Conservation (phyloP, 2,888 invertebrate genomes). For the Panopea generosa region DNA sequence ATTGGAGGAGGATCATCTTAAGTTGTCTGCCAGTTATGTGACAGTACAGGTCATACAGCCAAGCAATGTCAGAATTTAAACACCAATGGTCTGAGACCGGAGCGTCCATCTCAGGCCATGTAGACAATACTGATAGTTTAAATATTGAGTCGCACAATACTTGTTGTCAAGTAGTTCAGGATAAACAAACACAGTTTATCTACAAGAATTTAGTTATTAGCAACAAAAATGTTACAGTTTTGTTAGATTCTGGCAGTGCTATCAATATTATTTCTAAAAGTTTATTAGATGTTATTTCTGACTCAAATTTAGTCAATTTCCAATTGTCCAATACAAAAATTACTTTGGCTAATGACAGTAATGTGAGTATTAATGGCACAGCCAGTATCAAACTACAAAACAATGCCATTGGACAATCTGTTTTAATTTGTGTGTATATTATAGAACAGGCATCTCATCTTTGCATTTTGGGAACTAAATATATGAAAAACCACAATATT, state of each 20-base stretch:
- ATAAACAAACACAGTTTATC: slow-evolving; percentile 15
- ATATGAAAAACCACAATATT: slow-evolving; percentile 15
- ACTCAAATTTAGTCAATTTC: background rate
- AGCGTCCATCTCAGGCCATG: slow-evolving; percentile 32
- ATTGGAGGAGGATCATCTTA: background rate
- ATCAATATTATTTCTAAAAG: slow-evolving; percentile 21
- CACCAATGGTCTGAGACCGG: slow-evolving; percentile 28
- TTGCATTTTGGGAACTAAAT: slow-evolving; percentile 27
- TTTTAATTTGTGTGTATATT: slow-evolving; percentile 27
- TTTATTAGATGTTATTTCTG: slow-evolving; percentile 11
- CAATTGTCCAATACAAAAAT: background rate
- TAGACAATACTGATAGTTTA: slow-evolving; percentile 5
- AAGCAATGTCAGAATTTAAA: slow-evolving; percentile 21
- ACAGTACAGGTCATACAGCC: slow-evolving; percentile 10
- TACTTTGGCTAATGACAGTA: slow-evolving; percentile 13
- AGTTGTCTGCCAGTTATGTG: background rate
- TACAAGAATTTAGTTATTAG: slow-evolving; percentile 14
- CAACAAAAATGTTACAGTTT: slow-evolving; percentile 1
- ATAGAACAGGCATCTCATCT: slow-evolving; percentile 34
- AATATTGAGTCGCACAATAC: background rate
- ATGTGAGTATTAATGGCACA: slow-evolving; percentile 19
- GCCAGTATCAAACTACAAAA: background rate
- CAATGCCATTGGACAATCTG: background rate
- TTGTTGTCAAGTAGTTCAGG: background rate
- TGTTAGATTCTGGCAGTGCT: slow-evolving; percentile 23